Evolutionary conservation across 1,140 invertebrate genomes (phyloP).

Genomic region (Anagrus nilaparvatae): DNA sequence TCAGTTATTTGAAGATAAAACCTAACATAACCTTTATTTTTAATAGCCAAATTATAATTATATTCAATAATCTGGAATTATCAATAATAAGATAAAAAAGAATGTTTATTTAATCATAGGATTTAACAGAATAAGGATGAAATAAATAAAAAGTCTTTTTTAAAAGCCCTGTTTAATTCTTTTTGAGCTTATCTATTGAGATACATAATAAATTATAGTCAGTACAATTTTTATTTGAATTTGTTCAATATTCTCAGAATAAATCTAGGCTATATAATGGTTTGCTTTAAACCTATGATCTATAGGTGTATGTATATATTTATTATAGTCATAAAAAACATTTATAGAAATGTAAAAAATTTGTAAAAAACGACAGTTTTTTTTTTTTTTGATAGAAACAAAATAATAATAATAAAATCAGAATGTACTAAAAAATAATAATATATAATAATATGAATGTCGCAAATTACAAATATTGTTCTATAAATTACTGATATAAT

Average conservation of each 20-base stretch:
- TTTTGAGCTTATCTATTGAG: slow-evolving; percentile 15
- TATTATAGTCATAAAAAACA: slow-evolving; percentile 16
- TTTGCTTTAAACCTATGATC: slow-evolving; percentile 13
- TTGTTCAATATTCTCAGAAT: slow-evolving; percentile 9
- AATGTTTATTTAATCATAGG: too few species aligned
- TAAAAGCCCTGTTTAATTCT: slow-evolving; percentile 17
- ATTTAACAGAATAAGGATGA: too few species aligned
- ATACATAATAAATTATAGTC: slow-evolving; percentile 17
- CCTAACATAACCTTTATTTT: too few species aligned
- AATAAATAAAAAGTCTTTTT: slow-evolving; percentile 2
- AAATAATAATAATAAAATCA: slow-evolving; percentile 13
- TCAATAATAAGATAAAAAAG: too few species aligned
- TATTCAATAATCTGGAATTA: too few species aligned
- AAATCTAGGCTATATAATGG: slow-evolving; percentile 11
- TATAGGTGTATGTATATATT: too few species aligned
- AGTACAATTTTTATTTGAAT: slow-evolving; percentile 10
- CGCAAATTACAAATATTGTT: slow-evolving; percentile 14
- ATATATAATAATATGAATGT: slow-evolving; percentile 9
- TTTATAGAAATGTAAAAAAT: slow-evolving; percentile 14
- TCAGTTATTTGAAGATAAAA: too few species aligned
- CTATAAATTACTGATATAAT: slow-evolving; percentile 11
- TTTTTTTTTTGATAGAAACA: too few species aligned
- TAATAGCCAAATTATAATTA: too few species aligned
- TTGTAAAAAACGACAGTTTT: slow-evolving; percentile 10
- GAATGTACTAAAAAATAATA: slow-evolving; percentile 15